Evolutionary conservation across 2,113 vertebrate species (phyloP), one percentile per base, ranked within the genome.

Genomic region (Mus musculus): DNA sequence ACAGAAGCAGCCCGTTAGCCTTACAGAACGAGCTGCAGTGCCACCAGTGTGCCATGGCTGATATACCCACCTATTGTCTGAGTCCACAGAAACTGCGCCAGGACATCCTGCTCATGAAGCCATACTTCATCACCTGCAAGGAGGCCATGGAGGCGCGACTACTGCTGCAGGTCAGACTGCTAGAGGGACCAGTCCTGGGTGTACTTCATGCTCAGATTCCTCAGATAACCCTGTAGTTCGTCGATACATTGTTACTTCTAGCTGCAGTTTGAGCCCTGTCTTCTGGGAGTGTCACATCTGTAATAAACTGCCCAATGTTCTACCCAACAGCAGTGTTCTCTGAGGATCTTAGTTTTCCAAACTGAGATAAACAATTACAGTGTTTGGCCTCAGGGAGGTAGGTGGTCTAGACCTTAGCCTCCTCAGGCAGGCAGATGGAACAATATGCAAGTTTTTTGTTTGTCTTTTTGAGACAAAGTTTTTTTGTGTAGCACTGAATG

Each of bases 51-150:
- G 22, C 1, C 49, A 30, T 8, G 72, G 77, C 76, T 94, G 56
- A 67, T 42, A 26, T 42, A 19, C 71, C 19, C 7, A 72, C 20
- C 20, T 8, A 26, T 59, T 46, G 11, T 46, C 63, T 16, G 86
- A n/a, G 26, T 56, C 96, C 24, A 10, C 98, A 99, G 99, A 99
- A 99, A 98, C 98, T 99, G 86, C 99, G 99, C 89, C 99, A 99
- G 98, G 99, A 99, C 97, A 99, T 99, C 98, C 98, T 99, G 93
- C 97, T 99, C 78, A 99, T 99, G 99, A 99, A 99, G 98, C 99
- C 99, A 0, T 99, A 99, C 98, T 99, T 99, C 97, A 99, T 99
- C 97, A 99, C 99, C 9, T 99, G 99, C 98, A 99, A 99, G 97
- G 99, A 99, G 96, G 99, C 99, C 0, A 99, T 99, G 99, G 99